These are phyloP conservation scores for Laspeyria flexula DNA, from an alignment of 2,888 invertebrate genomes.

Conservation along the genomic window DNA sequence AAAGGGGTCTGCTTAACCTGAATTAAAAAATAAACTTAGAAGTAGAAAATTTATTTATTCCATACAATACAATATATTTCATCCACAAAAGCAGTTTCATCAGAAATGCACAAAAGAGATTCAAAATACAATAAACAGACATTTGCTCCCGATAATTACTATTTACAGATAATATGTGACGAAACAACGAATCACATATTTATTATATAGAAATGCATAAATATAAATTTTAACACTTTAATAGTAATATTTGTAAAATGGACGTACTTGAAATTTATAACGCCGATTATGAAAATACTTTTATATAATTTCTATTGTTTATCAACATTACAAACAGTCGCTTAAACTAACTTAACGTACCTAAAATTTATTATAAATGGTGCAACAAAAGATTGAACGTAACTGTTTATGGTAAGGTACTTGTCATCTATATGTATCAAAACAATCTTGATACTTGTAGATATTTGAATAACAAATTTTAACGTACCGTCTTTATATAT, in stretches of 20 bases:
- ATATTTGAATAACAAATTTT: slow-evolving; percentile 42
- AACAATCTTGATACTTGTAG: slow-evolving; percentile 49
- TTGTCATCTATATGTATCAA: slow-evolving; percentile 47
- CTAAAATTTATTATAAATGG: slow-evolving; percentile 47
- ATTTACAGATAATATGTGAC: slow-evolving; percentile 67
- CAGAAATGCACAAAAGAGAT: slow-evolving; percentile 81
- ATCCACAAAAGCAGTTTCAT: slow-evolving; percentile 78
- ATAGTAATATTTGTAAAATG: slow-evolving; percentile 73
- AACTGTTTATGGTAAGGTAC: slow-evolving; percentile 49
- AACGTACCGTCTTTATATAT: slow-evolving; percentile 31
- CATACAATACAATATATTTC: slow-evolving; percentile 70
- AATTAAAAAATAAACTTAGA: slow-evolving; percentile 15
- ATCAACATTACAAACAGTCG: slow-evolving; percentile 70
- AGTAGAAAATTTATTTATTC: slow-evolving; percentile 74
- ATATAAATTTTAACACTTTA: slow-evolving; percentile 56
- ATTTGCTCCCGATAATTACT: slow-evolving; percentile 71
- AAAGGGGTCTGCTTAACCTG: no score
- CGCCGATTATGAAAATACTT: slow-evolving; percentile 74
- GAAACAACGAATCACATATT: slow-evolving; percentile 63
- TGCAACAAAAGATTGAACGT: slow-evolving; percentile 51
- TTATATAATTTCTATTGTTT: slow-evolving; percentile 53
- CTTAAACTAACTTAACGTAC: slow-evolving; percentile 79
- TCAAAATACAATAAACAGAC: slow-evolving; percentile 70
- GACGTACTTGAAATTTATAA: slow-evolving; percentile 71
- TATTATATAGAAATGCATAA: slow-evolving; percentile 70